These are phyloP conservation scores for Pherbina coryleti DNA, from an alignment of 2,888 invertebrate species.

Conservation along the genomic window DNA sequence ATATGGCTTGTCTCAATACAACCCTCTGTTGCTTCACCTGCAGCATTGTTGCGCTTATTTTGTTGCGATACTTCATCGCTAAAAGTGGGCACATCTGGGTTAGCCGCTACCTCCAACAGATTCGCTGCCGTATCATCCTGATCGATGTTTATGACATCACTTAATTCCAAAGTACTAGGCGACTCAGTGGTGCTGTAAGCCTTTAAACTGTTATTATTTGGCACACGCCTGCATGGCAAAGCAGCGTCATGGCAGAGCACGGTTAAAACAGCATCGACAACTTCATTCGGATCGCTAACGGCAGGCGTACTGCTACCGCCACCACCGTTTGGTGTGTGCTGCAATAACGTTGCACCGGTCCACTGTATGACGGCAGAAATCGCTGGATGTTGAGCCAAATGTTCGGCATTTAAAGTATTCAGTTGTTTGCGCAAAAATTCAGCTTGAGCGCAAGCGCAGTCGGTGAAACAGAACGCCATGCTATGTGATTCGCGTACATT, in stretches of 20 bases:
- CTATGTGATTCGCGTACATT: conserved; percentile 82
- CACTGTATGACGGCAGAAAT: conserved; percentile 78
- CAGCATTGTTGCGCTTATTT: conserved; percentile 66
- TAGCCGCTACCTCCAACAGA: conserved; percentile 11
- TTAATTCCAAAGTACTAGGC: conserved; percentile 60
- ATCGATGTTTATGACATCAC: conserved; percentile 69
- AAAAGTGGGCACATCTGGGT: background rate
- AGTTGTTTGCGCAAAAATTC: conserved; percentile 71
- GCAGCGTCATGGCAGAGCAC: conserved; percentile 85
- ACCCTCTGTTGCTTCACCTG: conserved; percentile 55
- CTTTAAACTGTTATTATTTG: conserved; percentile 43
- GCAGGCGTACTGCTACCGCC: background rate
- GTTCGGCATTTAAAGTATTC: conserved; percentile 73
- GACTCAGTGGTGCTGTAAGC: conserved; percentile 44
- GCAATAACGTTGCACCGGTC: conserved; percentile 75
- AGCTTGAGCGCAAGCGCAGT: conserved; percentile 80
- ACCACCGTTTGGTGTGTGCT: conserved; percentile 72
- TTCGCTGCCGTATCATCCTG: conserved; percentile 63
- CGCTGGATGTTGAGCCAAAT: conserved; percentile 81
- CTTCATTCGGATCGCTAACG: conserved; percentile 75
- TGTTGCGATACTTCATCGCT: conserved; percentile 34
- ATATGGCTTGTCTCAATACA: conserved; percentile 82
- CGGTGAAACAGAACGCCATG: conserved; percentile 86
- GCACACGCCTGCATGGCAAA: conserved; percentile 76
- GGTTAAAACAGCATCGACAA: conserved; percentile 83